Base-by-base conservation (phyloP, 2,113 vertebrate species). In the Hiodon tergisus region DNA sequence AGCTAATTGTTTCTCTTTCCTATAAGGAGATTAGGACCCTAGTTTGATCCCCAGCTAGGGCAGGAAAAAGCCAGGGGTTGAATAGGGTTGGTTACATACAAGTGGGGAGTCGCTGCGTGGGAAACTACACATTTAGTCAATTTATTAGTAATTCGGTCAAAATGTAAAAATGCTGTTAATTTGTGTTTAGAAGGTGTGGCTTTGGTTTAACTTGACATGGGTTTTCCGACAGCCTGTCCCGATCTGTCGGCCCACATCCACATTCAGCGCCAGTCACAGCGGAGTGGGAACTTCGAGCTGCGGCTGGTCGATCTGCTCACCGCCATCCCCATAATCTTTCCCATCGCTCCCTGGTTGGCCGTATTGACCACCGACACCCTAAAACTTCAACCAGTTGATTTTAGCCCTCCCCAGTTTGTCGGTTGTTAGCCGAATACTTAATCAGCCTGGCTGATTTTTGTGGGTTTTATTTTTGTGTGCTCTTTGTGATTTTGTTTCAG, bases 231-330 rank as follows among this genome's bases (percentile, higher is more conserved):
- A 78, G 76, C 77, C 31, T 62, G 31, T 71, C 79, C 61, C 76
- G 78, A 60, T 71, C 78, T 72, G 31, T 31, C 81, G 80, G 83
- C 88, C 84, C 87, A 87, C 84, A 88, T 87, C 81, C 78, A 83
- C 77, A 80, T 83, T 87, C 85, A 87, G 88, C 87, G 84, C 87
- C 87, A 88, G 89, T 91, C 86, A 89, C 81, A 75, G 76, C 62
- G 86, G 83, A 84, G 82, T 83, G 76, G 83, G 87, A 84, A 71
- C 79, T 83, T 84, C 83, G 84, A 82, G 77, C 83, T 80, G 78
- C 80, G 81, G 83, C 86, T 82, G 86, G 78, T 54, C 88, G 88
- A 91, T 91, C 88, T 88, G 85, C 85, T 90, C 90, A 91, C 82
- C 82, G 80, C 78, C 74, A 83, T 85, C 81, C 85, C 82, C 73